A percentile compares a stretch with the other conserved stretches of the same genome.
Evolutionary conservation across 2,113 vertebrate species (phyloP).

Genomic region (Prochilodus magdalenae): DNA sequence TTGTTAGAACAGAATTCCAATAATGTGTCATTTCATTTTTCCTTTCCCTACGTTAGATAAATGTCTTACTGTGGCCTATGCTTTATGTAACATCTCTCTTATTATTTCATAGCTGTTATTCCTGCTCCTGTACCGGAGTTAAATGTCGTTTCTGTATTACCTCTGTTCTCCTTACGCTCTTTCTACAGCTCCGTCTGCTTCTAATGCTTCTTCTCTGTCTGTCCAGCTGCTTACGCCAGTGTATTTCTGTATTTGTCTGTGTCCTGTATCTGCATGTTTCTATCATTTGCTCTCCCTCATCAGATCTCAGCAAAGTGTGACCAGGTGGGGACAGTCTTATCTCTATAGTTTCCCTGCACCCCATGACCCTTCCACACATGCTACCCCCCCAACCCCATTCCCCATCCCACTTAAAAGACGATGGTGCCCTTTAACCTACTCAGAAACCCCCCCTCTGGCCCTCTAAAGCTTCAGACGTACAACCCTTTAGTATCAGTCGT

Average conservation of each 20-base stretch:
- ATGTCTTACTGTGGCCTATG: neutral
- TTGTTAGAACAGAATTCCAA: constrained; percentile 12
- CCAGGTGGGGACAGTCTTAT: constrained; percentile 79
- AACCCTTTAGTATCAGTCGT: neutral
- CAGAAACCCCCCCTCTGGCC: constrained; percentile 41
- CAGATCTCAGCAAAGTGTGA: constrained; percentile 81
- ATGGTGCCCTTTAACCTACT: constrained; percentile 27
- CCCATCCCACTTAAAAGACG: constrained; percentile 8
- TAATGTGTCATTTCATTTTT: neutral
- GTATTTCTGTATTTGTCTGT: constrained; percentile 56
- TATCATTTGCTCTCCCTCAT: constrained; percentile 70
- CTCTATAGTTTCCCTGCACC: constrained; percentile 51
- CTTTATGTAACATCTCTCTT: constrained; percentile 23
- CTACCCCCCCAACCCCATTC: constrained; percentile 41
- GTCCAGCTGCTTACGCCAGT: constrained; percentile 49
- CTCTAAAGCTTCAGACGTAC: constrained; percentile 50
- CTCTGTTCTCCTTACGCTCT: constrained; percentile 30
- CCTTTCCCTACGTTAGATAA: neutral
- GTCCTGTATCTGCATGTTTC: constrained; percentile 56
- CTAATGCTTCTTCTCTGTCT: constrained; percentile 45
- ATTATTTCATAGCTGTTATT: constrained; percentile 22
- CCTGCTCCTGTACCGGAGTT: neutral
- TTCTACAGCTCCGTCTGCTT: constrained; percentile 35
- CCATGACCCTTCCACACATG: constrained; percentile 30
- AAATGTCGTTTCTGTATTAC: constrained; percentile 29